Base-by-base conservation (phyloP, 2,113 vertebrate species). In the Dipodomys merriami region DNA sequence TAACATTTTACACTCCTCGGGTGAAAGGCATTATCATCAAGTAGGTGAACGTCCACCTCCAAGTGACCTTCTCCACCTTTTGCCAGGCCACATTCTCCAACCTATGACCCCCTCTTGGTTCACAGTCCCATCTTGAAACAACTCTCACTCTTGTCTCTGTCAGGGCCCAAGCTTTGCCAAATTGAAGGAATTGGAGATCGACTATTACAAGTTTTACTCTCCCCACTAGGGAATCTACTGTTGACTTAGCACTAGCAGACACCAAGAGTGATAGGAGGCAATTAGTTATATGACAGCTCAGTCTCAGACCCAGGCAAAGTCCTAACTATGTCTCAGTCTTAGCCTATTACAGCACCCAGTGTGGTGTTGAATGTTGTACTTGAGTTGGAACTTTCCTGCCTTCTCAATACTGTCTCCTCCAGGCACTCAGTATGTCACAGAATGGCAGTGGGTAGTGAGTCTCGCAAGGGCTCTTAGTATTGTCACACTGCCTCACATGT, bases 401-500 rank as follows among this genome's bases (percentile, higher is more conserved):
- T 39, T 78, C 49, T 49, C 23, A 82, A 22, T 88, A 39, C 68
- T 30, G n/a, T 46, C 35, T 68, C 35, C 39, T 73, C 16, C 9
- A 27, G 72, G n/a, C 30, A 35, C 65, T 22, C 35, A 30, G 53
- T 83, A 16, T 23, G 6, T 83, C 76, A 60, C 88, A 72, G n/a
- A 82, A 12, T 46, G 80, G 80, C 35, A 57, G 83, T 77, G 49
- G 73, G 74, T 85, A n/a, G 69, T 44, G 12, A 90, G 71, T 83
- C 74, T 94, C 74, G 74, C 91, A 90, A 78, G 78, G 83, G 49
- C 79, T 94, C 65, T 77, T 20, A 5, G 69, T 96, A 85, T 30
- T 35, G 7, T 94, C 95, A 88, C 44, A 85, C 90, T 74, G 62
- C 94, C 94, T 97, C 46, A 96, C 90, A 15, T 83, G 74, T 94